phyloP scores from a whole-genome alignment of 2,888 invertebrate species.

The Urechis unicinctus region DNA sequence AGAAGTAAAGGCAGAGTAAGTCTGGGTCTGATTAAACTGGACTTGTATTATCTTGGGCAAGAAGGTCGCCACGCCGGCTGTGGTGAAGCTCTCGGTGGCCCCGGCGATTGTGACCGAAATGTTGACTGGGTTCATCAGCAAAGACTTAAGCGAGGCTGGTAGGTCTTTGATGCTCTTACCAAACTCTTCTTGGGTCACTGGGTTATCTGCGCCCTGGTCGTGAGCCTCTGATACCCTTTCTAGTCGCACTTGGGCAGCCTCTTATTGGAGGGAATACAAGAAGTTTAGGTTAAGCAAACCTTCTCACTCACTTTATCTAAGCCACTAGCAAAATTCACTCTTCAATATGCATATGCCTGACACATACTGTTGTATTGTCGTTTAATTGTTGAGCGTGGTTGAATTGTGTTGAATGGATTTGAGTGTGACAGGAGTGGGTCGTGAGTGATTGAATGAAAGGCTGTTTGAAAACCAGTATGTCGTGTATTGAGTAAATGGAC shows the following conservation, averaged over 20 bases:
- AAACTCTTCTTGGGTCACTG: slow-evolving; percentile 7
- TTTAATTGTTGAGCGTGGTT: no score
- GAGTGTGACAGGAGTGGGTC: no score
- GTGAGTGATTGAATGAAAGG: no score
- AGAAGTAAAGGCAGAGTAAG: slow-evolving; percentile 62
- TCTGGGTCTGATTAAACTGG: slow-evolving; percentile 64
- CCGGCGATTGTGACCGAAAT: slow-evolving; percentile 63
- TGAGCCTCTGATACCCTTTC: slow-evolving; percentile 30
- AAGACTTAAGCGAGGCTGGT: slow-evolving; percentile 53
- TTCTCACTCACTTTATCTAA: no score
- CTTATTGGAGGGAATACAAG: slow-evolving; percentile 20
- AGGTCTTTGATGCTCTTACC: slow-evolving; percentile 24
- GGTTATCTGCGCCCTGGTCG: slow-evolving; percentile 17
- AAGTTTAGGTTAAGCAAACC: background rate
- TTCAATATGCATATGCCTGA: background rate
- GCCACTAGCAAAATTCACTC: no score
- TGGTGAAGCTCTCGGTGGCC: slow-evolving; percentile 59
- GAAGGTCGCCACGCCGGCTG: slow-evolving; percentile 63
- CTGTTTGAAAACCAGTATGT: no score
- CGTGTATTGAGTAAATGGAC: no score
- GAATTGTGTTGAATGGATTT: no score
- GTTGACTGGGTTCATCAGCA: slow-evolving; percentile 62
- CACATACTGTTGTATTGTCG: background rate
- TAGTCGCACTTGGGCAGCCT: slow-evolving; percentile 24
- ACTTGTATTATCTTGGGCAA: slow-evolving; percentile 71